Conservation (phyloP, 2,888 invertebrate genomes). For the Diarsia brunnea region DNA sequence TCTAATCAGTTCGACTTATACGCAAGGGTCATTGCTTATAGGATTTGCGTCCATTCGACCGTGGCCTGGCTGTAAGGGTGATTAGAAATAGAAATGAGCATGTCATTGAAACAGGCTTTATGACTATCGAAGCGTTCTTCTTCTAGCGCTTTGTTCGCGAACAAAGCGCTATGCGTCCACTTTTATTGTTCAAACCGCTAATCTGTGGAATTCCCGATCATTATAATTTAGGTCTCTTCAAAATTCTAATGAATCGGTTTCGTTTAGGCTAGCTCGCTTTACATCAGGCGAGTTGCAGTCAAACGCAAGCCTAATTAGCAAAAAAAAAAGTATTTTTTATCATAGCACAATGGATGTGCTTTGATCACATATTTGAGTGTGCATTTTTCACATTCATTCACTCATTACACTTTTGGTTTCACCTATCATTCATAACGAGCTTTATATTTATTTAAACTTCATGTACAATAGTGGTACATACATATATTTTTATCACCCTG, state of each 20-base stretch:
- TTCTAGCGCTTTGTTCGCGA: no score
- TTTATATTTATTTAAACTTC: no score
- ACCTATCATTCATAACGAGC: no score
- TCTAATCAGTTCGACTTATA: constrained; percentile 50
- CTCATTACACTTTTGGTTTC: no score
- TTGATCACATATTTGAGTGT: no score
- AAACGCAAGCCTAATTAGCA: no score
- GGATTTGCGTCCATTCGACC: constrained; percentile 28
- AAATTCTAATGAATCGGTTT: background rate
- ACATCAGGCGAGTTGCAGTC: background rate
- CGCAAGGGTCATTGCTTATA: constrained; percentile 40
- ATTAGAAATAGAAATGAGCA: constrained; percentile 3
- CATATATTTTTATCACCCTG: background rate
- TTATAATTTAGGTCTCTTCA: background rate
- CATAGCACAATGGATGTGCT: no score
- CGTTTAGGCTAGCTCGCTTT: background rate
- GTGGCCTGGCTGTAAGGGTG: background rate
- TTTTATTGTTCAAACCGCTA: background rate
- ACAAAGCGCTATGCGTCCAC: background rate
- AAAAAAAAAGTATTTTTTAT: background rate
- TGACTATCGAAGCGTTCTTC: no score
- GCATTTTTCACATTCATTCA: no score
- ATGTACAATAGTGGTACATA: no score
- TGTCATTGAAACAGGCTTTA: background rate
- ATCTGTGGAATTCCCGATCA: background rate